Percentiles rank a stretch among this genome's conserved stretches.
Evolutionary conservation across 2,888 invertebrate species (phyloP).

Genomic region (Aricia artaxerxes): DNA sequence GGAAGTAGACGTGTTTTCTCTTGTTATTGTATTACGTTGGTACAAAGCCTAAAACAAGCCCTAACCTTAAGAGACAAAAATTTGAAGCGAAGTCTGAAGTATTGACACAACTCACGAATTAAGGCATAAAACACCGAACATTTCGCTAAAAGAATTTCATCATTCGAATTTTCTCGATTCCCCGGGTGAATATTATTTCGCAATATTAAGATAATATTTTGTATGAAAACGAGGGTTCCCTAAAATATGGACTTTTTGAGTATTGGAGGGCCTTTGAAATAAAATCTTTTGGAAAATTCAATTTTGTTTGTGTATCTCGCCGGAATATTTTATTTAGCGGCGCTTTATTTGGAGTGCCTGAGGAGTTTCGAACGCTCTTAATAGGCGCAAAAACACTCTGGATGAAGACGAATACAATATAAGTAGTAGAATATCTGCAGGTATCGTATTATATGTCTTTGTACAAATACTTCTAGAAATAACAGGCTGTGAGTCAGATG

Average conservation of each 20-base stretch:
- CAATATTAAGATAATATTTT: slow-evolving; percentile 24
- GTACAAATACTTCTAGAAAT: too few species aligned
- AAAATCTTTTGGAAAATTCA: slow-evolving; percentile 27
- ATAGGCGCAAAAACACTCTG: background rate
- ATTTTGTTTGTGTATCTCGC: slow-evolving; percentile 11
- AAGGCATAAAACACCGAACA: slow-evolving; percentile 8
- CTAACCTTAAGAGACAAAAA: background rate
- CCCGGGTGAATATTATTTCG: slow-evolving; percentile 25
- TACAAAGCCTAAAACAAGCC: background rate
- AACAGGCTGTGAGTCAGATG: background rate
- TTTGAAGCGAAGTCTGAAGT: slow-evolving; percentile 3
- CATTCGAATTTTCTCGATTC: slow-evolving; percentile 26
- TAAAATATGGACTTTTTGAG: slow-evolving; percentile 19
- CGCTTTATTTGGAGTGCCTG: background rate
- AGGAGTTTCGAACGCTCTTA: background rate
- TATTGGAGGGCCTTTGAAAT: slow-evolving; percentile 28
- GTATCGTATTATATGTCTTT: too few species aligned
- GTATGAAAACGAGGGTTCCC: slow-evolving; percentile 25
- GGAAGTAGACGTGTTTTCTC: too few species aligned
- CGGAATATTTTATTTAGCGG: slow-evolving; percentile 11
- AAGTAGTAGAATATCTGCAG: too few species aligned
- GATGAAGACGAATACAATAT: background rate
- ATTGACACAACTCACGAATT: slow-evolving; percentile 27
- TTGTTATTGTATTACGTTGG: background rate
- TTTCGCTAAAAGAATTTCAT: slow-evolving; percentile 23